A percentile compares a stretch with the other conserved stretches of the same genome.
phyloP scores from a whole-genome alignment of 1,140 invertebrate species.

The Littorina saxatilis region DNA sequence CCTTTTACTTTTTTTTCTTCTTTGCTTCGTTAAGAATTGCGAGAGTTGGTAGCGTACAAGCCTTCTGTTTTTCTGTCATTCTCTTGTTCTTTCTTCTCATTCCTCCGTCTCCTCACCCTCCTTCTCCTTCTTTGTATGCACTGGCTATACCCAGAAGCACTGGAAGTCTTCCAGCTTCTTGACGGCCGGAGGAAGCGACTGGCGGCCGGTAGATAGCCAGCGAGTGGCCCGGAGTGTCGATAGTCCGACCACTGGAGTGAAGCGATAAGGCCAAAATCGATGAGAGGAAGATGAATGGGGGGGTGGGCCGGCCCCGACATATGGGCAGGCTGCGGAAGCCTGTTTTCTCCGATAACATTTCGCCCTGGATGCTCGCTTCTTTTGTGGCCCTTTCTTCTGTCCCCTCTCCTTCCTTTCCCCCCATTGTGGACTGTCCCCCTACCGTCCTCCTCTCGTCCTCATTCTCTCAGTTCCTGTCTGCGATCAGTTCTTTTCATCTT shows the following conservation, averaged over 20 bases:
- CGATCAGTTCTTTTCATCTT: background rate
- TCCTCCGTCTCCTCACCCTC: too few species aligned
- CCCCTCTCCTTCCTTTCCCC: background rate
- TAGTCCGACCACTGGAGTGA: slow-evolving; percentile 36
- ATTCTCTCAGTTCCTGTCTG: background rate
- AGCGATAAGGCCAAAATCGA: slow-evolving; percentile 37
- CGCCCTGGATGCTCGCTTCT: background rate
- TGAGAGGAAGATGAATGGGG: slow-evolving; percentile 14
- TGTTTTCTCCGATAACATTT: slow-evolving; percentile 25
- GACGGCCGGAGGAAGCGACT: background rate
- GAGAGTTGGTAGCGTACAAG: too few species aligned
- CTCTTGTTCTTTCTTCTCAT: too few species aligned
- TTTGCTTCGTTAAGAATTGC: too few species aligned
- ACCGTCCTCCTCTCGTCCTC: background rate
- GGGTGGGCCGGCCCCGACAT: background rate
- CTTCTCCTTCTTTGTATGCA: too few species aligned
- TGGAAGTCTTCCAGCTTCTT: too few species aligned
- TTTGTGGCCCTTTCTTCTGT: background rate
- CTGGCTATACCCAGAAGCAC: too few species aligned
- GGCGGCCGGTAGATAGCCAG: too few species aligned
- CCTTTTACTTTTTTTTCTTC: too few species aligned
- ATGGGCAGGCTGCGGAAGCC: background rate
- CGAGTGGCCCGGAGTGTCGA: slow-evolving; percentile 37
- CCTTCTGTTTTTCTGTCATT: too few species aligned
- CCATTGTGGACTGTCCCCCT: background rate